Conservation (phyloP, 1,140 invertebrate genomes). For the Drosophila sp. region DNA sequence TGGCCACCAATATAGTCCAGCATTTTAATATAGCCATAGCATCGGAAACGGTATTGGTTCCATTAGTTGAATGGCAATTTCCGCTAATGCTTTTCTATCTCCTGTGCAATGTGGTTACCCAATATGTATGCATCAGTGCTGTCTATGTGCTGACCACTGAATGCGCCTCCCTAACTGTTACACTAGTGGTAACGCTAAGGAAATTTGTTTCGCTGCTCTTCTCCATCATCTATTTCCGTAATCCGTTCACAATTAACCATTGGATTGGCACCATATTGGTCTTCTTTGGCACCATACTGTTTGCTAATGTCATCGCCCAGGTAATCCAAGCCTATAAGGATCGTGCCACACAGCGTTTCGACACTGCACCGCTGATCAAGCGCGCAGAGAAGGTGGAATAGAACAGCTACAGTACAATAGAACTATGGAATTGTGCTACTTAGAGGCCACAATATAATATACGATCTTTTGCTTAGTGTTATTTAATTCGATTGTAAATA, state of each 20-base stretch:
- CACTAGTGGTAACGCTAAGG: slow-evolving; percentile 96
- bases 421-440: neutral
- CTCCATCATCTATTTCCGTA: slow-evolving; percentile 97
- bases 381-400: slow-evolving; percentile 38
- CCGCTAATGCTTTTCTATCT: slow-evolving; percentile 92
- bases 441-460: slow-evolving; percentile 40
- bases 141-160: slow-evolving; percentile 97
- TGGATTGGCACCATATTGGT: slow-evolving; percentile 96
- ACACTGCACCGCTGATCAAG: slow-evolving; percentile 40
- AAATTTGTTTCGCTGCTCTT: slow-evolving; percentile 98
- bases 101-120: slow-evolving; percentile 93
- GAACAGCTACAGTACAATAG: slow-evolving; percentile 4
- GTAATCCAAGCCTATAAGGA: slow-evolving; percentile 54
- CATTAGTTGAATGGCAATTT: slow-evolving; percentile 84
- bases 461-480: slow-evolving; percentile 11
- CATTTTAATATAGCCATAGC: slow-evolving; percentile 86
- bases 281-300: slow-evolving; percentile 96
- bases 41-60: slow-evolving; percentile 53
- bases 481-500: slow-evolving; percentile 15
- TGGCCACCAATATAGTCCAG: slow-evolving; percentile 89
- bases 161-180: slow-evolving; percentile 96
- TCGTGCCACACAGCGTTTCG: slow-evolving; percentile 31
- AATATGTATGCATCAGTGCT: slow-evolving; percentile 97
- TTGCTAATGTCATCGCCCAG: slow-evolving; percentile 84
- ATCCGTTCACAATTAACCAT: slow-evolving; percentile 95